A percentile compares a stretch with the other conserved stretches of the same genome.
Evolutionary conservation across 2,113 vertebrate species (phyloP).

Genomic region (Orientallactaga bullata): DNA sequence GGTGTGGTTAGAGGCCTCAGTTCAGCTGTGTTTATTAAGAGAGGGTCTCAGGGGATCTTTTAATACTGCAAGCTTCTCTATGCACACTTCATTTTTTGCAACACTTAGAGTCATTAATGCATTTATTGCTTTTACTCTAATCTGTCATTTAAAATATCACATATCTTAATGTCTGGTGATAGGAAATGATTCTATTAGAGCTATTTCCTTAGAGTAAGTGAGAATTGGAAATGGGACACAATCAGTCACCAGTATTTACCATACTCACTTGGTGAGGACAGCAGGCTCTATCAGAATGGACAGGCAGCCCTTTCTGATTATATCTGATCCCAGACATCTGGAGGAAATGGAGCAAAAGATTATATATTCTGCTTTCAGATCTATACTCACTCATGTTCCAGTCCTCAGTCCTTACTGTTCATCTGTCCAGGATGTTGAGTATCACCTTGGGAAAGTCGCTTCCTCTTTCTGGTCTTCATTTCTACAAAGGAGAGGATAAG

Average conservation of each 20-base stretch:
- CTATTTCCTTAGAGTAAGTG: background rate
- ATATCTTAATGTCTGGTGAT: conserved; percentile 2
- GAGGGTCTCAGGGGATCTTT: conserved; percentile 1
- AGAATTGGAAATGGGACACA: background rate
- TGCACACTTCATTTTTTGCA: background rate
- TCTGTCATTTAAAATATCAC: conserved; percentile 36
- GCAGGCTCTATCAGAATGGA: background rate
- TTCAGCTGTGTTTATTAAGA: conserved; percentile 68
- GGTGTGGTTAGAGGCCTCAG: background rate
- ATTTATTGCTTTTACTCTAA: conserved; percentile 21
- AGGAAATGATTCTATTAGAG: background rate
- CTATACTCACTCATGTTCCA: background rate
- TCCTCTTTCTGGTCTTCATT: background rate
- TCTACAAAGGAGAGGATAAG: background rate
- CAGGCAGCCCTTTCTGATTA: background rate
- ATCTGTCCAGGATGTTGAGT: background rate
- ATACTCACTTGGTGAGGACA: background rate
- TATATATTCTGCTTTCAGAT: background rate
- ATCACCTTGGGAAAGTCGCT: background rate
- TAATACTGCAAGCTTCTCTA: background rate
- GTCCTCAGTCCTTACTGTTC: accelerated
- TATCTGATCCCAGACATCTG: background rate
- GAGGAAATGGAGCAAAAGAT: background rate
- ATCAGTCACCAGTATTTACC: background rate
- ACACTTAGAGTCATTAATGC: background rate